phyloP scores from a whole-genome alignment of 1,140 invertebrate genomes.

The Ips nitidus region DNA sequence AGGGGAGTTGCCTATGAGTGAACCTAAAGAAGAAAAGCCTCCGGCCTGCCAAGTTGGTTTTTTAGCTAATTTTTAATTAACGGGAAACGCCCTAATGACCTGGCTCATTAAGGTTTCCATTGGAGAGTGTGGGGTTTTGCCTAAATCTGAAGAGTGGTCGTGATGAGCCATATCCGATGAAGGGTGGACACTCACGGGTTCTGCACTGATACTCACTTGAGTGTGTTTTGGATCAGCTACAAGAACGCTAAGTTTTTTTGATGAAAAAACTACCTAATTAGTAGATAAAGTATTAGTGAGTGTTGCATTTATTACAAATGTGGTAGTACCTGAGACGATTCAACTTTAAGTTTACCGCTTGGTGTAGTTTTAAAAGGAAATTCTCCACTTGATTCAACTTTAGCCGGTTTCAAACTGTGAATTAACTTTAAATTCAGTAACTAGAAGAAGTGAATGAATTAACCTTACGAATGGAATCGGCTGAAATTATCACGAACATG shows the following conservation, averaged over 20 bases:
- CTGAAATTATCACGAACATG: background rate
- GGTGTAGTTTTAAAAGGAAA: conserved; percentile 67
- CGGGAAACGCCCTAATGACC: conserved; percentile 19
- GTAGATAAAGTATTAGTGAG: background rate
- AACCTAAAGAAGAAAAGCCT: conserved; percentile 43
- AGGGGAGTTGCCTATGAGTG: conserved; percentile 41
- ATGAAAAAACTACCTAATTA: conserved; percentile 65
- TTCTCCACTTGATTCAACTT: conserved; percentile 5
- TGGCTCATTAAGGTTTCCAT: conserved; percentile 48
- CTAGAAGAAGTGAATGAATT: background rate
- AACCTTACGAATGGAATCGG: conserved; percentile 7
- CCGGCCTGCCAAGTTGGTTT: conserved; percentile 25
- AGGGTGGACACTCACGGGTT: conserved; percentile 38
- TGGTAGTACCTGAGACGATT: conserved; percentile 63
- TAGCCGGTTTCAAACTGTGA: conserved; percentile 15
- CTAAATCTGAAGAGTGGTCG: conserved; percentile 35
- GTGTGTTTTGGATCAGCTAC: conserved; percentile 65
- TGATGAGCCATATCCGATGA: conserved; percentile 42
- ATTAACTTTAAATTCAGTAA: conserved; percentile 14
- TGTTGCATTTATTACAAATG: background rate
- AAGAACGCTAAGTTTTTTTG: conserved; percentile 67
- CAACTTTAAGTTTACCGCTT: conserved; percentile 67
- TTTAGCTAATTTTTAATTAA: background rate
- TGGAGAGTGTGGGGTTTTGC: conserved; percentile 37
- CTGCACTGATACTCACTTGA: conserved; percentile 63